Conservation (phyloP, 2,797 vertebrate species). For the Adrianichthys oophorus region DNA sequence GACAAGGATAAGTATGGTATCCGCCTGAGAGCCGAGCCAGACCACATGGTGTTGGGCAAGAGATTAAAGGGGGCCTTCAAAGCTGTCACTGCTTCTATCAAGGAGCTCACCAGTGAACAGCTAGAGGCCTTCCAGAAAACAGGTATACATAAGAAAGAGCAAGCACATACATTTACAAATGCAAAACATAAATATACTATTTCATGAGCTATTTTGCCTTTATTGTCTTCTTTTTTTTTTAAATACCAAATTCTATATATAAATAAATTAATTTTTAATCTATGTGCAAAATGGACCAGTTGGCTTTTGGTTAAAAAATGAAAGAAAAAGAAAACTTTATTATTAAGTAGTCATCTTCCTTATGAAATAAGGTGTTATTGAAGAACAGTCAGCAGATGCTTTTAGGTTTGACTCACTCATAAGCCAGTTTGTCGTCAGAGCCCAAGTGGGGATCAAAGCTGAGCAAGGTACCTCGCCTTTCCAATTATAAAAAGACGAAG, state of each 20-base stretch:
- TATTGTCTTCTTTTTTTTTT: not conserved
- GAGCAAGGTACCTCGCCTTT: slow-evolving; percentile 66
- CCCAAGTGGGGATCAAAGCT: slow-evolving; percentile 51
- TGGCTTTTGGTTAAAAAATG: not conserved
- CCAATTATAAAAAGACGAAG: slow-evolving; percentile 65
- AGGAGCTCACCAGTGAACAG: slow-evolving; percentile 87
- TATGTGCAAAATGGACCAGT: not conserved
- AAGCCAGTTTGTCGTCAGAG: slow-evolving; percentile 40
- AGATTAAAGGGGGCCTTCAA: slow-evolving; percentile 95
- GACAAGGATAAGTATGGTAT: slow-evolving; percentile 93
- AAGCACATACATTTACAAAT: not conserved
- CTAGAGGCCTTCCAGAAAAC: slow-evolving; percentile 91
- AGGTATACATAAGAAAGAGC: slow-evolving; percentile 67
- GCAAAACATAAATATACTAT: too few species aligned
- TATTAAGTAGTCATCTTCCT: not conserved
- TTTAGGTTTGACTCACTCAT: slow-evolving; percentile 1
- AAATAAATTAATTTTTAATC: not conserved
- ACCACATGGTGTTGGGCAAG: slow-evolving; percentile 97
- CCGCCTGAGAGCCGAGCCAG: slow-evolving; percentile 89
- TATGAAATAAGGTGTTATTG: not conserved
- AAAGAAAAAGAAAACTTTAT: not conserved
- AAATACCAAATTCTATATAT: too few species aligned
- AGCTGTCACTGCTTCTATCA: slow-evolving; percentile 85
- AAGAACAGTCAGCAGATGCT: slow-evolving; percentile 7
- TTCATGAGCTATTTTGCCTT: not conserved